Percentiles rank a stretch among this genome's conserved stretches.
These are phyloP conservation scores for Chromoteleia sp. DNA, from an alignment of 2,888 invertebrate species.

Conservation along the genomic window DNA sequence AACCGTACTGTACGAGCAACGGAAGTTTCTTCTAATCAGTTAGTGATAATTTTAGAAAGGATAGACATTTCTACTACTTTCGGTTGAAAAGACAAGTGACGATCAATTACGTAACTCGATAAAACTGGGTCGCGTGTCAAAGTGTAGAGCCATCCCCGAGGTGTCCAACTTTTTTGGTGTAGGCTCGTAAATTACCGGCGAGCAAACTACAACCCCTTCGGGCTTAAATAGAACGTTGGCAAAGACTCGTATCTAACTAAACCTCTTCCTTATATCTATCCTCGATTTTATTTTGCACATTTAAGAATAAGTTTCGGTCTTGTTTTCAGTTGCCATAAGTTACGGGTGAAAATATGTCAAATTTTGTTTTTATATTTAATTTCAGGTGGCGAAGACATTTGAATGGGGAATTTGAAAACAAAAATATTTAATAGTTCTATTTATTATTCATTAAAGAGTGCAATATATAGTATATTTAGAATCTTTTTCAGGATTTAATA, in stretches of 20 bases:
- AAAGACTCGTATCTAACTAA: conserved; percentile 75
- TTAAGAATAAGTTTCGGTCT: no score
- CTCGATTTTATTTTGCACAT: conserved; percentile 35
- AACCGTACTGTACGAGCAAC: neutral
- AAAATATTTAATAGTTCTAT: no score
- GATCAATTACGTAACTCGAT: conserved; percentile 82
- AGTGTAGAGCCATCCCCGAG: conserved; percentile 81
- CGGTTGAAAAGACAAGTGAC: conserved; percentile 74
- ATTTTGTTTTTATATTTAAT: no score
- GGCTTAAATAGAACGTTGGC: conserved; percentile 84
- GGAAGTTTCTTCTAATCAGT: conserved; percentile 14
- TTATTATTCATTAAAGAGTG: no score
- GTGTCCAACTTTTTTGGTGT: conserved; percentile 81
- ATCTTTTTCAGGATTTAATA: no score
- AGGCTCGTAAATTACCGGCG: conserved; percentile 83
- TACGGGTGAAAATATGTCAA: no score
- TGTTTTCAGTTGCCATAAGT: no score
- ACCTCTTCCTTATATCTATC: conserved; percentile 50
- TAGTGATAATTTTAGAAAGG: conserved; percentile 35
- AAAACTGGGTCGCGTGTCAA: conserved; percentile 84
- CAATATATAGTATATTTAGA: no score
- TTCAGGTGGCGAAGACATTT: no score
- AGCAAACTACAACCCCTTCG: conserved; percentile 78
- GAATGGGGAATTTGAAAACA: no score
- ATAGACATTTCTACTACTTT: conserved; percentile 67